These are phyloP conservation scores for Melipona bicolor DNA, from an alignment of 2,888 invertebrate species.

Conservation along the genomic window DNA sequence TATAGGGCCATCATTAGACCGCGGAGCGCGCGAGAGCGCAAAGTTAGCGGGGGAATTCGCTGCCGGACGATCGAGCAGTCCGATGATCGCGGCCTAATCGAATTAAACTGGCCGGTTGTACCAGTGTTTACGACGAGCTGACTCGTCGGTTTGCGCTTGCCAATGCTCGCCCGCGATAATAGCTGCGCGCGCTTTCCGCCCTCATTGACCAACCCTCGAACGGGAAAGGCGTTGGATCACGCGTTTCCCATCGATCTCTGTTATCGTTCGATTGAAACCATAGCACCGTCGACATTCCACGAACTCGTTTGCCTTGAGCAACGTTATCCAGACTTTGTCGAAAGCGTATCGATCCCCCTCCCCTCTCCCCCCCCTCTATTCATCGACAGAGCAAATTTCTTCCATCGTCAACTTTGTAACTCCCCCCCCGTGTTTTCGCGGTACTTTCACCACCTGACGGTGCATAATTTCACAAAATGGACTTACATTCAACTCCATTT, in stretches of 20 bases:
- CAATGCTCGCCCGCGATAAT: conserved; percentile 66
- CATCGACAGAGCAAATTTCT: no score
- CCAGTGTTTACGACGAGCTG: conserved; percentile 71
- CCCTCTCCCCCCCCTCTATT: no score
- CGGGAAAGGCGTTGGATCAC: conserved; percentile 39
- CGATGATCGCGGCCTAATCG: conserved; percentile 73
- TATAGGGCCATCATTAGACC: conserved; percentile 26
- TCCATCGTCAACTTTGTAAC: no score
- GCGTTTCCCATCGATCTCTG: conserved; percentile 55
- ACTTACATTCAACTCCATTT: no score
- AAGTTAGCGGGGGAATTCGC: conserved; percentile 60
- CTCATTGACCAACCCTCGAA: conserved; percentile 24
- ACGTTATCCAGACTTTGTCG: not conserved
- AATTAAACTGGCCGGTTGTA: conserved; percentile 68
- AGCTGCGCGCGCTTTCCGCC: conserved; percentile 38
- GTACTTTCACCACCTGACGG: no score
- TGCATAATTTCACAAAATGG: no score
- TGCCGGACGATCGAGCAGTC: conserved; percentile 69
- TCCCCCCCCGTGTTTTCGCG: no score
- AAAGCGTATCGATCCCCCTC: not conserved
- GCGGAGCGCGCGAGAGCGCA: conserved; percentile 23
- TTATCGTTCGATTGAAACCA: conserved; percentile 47
- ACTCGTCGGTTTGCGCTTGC: conserved; percentile 71
- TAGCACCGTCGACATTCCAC: not conserved
- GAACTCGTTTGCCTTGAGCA: conserved; percentile 11